Evolutionary conservation across 2,888 invertebrate species (phyloP).

Genomic region (Oscheius sp.): DNA sequence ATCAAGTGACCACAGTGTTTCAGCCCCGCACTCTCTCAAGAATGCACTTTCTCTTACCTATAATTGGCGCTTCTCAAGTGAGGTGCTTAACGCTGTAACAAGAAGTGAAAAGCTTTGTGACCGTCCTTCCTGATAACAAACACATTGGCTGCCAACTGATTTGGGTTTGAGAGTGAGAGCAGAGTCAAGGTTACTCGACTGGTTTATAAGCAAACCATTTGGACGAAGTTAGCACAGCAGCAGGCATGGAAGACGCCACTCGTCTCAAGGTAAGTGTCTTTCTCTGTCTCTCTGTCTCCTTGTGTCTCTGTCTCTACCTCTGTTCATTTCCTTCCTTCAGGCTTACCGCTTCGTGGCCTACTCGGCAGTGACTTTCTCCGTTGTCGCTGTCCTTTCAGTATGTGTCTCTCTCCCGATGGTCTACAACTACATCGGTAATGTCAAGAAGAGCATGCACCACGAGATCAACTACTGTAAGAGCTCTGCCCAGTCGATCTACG

Average conservation of each 20-base stretch:
- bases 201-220: conserved; percentile 1
- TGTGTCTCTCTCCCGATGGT: conserved; percentile 70
- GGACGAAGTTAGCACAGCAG: background rate
- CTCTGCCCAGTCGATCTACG: background rate
- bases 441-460: conserved; percentile 67
- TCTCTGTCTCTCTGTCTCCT: background rate
- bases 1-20: too few relatives aligned
- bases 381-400: conserved; percentile 56
- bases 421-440: conserved; percentile 71
- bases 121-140: too few relatives aligned
- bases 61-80: too few relatives aligned
- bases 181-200: conserved; percentile 1
- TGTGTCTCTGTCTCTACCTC: background rate
- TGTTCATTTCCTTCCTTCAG: conserved; percentile 30
- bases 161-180: too few relatives aligned
- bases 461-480: conserved; percentile 70
- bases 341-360: conserved; percentile 59
- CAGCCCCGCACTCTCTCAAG: too few relatives aligned
- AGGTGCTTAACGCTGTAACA: too few relatives aligned
- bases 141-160: too few relatives aligned
- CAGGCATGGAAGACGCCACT: background rate
- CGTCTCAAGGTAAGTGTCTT: background rate
- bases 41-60: too few relatives aligned
- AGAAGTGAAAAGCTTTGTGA: too few relatives aligned
- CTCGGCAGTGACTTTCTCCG: conserved; percentile 58